Evolutionary conservation across 2,113 vertebrate genomes (phyloP), one percentile per base, ranked within the genome.

Genomic region (Lasiurus cinereus): DNA sequence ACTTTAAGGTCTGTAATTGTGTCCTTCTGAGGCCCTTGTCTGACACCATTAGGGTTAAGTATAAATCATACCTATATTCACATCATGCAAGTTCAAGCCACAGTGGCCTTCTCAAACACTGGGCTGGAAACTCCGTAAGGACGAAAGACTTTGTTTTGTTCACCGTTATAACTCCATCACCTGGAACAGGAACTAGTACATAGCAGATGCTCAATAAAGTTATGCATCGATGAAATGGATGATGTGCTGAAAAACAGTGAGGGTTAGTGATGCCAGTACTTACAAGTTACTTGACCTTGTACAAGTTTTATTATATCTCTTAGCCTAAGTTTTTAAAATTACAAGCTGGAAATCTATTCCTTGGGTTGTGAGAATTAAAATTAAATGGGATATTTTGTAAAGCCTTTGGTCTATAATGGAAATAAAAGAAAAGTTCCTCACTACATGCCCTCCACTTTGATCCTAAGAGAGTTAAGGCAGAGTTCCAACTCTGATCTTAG

Each of bases 361-460:
- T 11, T 1, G 19, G 48, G 3, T 50, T 73, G 18, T 48, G 56
- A 93, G 76, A 86, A 56, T 83, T 36, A 43, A 88, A 79, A 54
- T 54, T 31, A 82, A 79, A 54, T 74, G 62, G 46, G 27, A 33
- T 92, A 36, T 52, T 91, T 70, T 90, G 36, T 39, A 85, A 94
- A 48, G 43, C 39, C 10, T n/a, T 29, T 67, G n/a, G 36, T 54
- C 54, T 70, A 33, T 21, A 27, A 43, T 29, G 9, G 1, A 18
- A 6, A 33, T 5, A 4, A 19, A 66, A 72, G 48, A 39, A 73
- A 77, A 14, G 0, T 43, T 56, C 19, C 24, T 59, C 50, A 15
- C 67, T 66, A 69, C 27, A 2, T 3, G 8, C 14, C 50, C 39
- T 84, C 39, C 22, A 31, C 50, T 83, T 27, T 48, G 43, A 52